A percentile compares a stretch with the other conserved stretches of the same genome.
phyloP scores from a whole-genome alignment of 2,113 vertebrate genomes.

The Cromileptes altivelis region DNA sequence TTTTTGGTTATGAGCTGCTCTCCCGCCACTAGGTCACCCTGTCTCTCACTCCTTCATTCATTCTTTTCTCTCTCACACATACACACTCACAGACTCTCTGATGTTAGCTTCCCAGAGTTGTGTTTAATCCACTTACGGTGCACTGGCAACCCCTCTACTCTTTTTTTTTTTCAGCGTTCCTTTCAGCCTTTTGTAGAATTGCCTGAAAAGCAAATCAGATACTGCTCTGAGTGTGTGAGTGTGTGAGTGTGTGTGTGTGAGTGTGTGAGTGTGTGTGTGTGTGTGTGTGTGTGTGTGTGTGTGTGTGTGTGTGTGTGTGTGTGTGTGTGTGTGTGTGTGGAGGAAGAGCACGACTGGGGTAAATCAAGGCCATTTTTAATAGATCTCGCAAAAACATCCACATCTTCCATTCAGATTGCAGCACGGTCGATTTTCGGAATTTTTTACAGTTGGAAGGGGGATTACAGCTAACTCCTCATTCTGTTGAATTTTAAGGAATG shows the following conservation, averaged over 20 bases:
- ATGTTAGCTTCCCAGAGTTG: constrained; percentile 69
- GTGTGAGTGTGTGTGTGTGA: constrained; percentile 12
- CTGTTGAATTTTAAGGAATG: constrained; percentile 35
- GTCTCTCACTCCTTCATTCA: constrained; percentile 28
- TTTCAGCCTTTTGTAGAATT: constrained; percentile 62
- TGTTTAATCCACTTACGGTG: constrained; percentile 68
- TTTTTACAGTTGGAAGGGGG: constrained; percentile 16
- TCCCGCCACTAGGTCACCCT: constrained; percentile 43
- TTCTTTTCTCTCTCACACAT: not conserved
- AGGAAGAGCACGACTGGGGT: constrained; percentile 15
- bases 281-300: constrained; percentile 18
- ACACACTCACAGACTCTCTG: constrained; percentile 32
- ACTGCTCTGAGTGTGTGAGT: constrained; percentile 37
- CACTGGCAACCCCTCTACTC: constrained; percentile 44
- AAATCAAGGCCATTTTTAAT: constrained; percentile 60
- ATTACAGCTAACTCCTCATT: constrained; percentile 42
- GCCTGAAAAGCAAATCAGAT: constrained; percentile 69
- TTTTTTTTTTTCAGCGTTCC: constrained; percentile 55
- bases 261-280: constrained; percentile 3
- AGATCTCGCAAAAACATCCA: constrained; percentile 48
- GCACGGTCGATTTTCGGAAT: constrained; percentile 18
- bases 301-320: constrained; percentile 15
- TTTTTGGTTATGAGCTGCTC: constrained; percentile 60
- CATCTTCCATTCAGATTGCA: constrained; percentile 26
- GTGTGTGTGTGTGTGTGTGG: constrained; percentile 4